Percentiles rank a stretch among this genome's conserved stretches.
Evolutionary conservation across 2,888 invertebrate species (phyloP).

Genomic region (Pristionchus exspectatus): DNA sequence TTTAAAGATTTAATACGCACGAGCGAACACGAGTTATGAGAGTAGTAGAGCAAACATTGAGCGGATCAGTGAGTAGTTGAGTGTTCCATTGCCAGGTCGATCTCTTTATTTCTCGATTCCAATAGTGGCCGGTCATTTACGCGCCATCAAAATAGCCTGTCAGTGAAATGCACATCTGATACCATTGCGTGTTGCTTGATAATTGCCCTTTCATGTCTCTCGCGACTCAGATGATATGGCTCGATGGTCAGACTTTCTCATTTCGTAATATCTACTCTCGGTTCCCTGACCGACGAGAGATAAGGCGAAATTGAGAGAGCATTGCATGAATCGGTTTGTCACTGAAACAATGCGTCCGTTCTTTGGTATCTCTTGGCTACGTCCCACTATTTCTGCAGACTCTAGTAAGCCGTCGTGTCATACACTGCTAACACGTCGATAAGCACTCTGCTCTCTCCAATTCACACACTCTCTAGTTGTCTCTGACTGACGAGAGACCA

Average conservation of each 20-base stretch:
- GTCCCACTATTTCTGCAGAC: neutral
- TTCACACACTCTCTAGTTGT: neutral
- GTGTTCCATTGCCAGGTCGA: constrained; percentile 7
- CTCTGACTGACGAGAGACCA: neutral
- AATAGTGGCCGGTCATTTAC: neutral
- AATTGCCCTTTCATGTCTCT: neutral
- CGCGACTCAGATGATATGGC: too few relatives aligned
- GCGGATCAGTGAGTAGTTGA: constrained; percentile 3
- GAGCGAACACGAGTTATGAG: neutral
- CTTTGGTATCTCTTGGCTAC: neutral
- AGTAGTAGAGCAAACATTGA: neutral
- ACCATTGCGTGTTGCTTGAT: neutral
- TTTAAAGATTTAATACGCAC: neutral
- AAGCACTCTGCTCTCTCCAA: neutral
- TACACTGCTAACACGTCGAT: neutral
- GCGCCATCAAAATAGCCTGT: neutral
- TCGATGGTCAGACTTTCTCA: too few relatives aligned
- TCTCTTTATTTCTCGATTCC: neutral
- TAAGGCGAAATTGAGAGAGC: too few relatives aligned
- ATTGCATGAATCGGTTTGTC: neutral
- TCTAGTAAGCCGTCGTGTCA: constrained; percentile 23
- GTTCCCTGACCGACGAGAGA: too few relatives aligned
- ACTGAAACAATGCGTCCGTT: neutral
- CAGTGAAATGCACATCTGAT: neutral
- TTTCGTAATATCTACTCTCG: too few relatives aligned